Evolutionary conservation across 2,113 vertebrate species (phyloP).

Genomic region (Leptobrachium ailaonicum): DNA sequence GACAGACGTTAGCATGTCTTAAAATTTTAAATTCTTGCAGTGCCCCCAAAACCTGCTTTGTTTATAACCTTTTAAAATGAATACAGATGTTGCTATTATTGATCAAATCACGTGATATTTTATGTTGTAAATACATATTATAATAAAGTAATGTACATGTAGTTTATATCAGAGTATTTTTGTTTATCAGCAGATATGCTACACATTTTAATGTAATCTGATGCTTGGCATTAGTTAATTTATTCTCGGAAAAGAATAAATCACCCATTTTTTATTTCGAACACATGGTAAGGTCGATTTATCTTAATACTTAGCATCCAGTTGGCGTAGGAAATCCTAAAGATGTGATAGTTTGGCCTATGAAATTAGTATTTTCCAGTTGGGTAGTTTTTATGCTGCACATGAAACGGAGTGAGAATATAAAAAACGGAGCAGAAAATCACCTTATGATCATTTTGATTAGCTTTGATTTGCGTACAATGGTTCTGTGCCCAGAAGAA

Average conservation of each 20-base stretch:
- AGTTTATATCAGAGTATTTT: neutral
- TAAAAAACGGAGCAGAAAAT: constrained; percentile 41
- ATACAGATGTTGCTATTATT: too few relatives aligned
- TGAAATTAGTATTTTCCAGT: constrained; percentile 44
- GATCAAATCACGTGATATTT: too few relatives aligned
- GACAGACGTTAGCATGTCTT: too few relatives aligned
- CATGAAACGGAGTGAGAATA: constrained; percentile 34
- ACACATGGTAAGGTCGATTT: constrained; percentile 25
- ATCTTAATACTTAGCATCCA: constrained; percentile 24
- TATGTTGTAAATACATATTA: too few relatives aligned
- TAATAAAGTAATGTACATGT: too few relatives aligned
- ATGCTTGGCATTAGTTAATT: neutral
- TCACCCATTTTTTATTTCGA: constrained; percentile 4
- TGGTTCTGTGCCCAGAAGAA: constrained; percentile 44
- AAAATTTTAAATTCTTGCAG: too few relatives aligned
- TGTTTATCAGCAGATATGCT: neutral
- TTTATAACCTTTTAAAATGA: too few relatives aligned
- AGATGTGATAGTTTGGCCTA: constrained; percentile 25
- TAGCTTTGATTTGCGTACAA: constrained; percentile 48
- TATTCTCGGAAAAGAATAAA: constrained; percentile 12
- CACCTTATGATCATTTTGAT: constrained; percentile 49
- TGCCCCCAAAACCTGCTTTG: too few relatives aligned
- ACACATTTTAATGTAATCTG: neutral
- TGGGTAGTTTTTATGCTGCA: constrained; percentile 35
- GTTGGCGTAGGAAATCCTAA: constrained; percentile 34